A percentile compares a stretch with the other conserved stretches of the same genome.
These are phyloP conservation scores for Drosophila testacea DNA, from an alignment of 2,888 invertebrate species.

Conservation along the genomic window DNA sequence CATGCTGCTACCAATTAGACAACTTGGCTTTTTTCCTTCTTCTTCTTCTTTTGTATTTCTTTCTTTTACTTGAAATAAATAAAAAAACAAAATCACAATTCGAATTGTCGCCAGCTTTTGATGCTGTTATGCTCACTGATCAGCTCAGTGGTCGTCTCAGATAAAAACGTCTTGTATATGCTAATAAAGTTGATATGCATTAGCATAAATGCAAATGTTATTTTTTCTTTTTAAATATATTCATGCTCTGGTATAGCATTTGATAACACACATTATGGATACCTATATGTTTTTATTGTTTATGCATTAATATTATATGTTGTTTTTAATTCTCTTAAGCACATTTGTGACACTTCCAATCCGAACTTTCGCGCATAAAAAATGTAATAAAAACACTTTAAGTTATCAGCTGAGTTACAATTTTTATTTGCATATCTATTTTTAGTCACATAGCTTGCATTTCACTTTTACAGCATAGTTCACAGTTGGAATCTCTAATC, in stretches of 20 bases:
- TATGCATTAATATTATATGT: conserved; percentile 7
- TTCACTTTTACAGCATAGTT: conserved; percentile 58
- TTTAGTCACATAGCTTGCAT: conserved; percentile 32
- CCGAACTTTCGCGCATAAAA: conserved; percentile 68
- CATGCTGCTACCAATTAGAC: conserved; percentile 68
- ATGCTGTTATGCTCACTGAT: conserved; percentile 27
- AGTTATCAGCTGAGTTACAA: conserved; percentile 5
- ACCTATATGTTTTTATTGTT: not conserved
- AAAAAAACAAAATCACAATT: conserved; percentile 4
- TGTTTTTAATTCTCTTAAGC: conserved; percentile 25
- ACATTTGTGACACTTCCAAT: conserved; percentile 23
- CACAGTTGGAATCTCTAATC: conserved; percentile 20
- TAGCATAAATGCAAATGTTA: conserved; percentile 20
- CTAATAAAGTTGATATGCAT: conserved; percentile 21
- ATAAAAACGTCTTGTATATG: conserved; percentile 16
- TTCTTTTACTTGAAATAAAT: conserved; percentile 14
- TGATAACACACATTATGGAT: conserved; percentile 10
- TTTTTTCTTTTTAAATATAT: not conserved
- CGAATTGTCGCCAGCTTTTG: conserved; percentile 24
- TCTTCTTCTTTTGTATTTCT: conserved; percentile 15
- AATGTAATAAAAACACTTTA: conserved; percentile 36
- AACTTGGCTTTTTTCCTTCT: conserved; percentile 29
- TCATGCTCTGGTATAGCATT: conserved; percentile 4
- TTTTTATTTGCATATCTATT: conserved; percentile 59
- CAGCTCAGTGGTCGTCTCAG: conserved; percentile 1